These are phyloP conservation scores for Sthenelais limicola DNA, from an alignment of 2,888 invertebrate species.

Conservation along the genomic window DNA sequence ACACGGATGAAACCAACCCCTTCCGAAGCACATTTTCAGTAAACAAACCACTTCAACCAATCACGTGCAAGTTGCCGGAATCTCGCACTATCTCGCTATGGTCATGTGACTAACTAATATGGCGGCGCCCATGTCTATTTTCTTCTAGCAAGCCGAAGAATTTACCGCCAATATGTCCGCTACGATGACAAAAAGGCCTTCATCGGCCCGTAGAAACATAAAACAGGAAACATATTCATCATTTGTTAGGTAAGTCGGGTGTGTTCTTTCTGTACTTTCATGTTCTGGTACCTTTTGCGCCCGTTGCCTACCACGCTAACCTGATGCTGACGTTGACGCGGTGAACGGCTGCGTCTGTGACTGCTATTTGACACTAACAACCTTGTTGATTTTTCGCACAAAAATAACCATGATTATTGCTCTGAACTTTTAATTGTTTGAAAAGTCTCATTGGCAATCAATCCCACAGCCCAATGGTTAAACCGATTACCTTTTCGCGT, in stretches of 20 bases:
- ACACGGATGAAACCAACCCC: too few species aligned
- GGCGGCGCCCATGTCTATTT: constrained; percentile 23
- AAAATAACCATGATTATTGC: too few species aligned
- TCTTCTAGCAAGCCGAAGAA: neutral
- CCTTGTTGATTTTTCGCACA: too few species aligned
- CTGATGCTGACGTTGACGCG: constrained; percentile 15
- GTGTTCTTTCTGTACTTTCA: neutral
- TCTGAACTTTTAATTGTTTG: too few species aligned
- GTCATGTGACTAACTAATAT: constrained; percentile 29
- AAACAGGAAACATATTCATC: constrained; percentile 63
- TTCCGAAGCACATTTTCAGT: too few species aligned
- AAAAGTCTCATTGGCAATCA: too few species aligned
- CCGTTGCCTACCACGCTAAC: constrained; percentile 33
- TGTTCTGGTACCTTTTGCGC: neutral
- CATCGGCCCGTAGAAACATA: constrained; percentile 64
- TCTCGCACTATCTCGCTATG: neutral
- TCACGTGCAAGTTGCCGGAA: too few species aligned
- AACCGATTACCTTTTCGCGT: too few species aligned
- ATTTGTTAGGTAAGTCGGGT: constrained; percentile 61
- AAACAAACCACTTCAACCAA: too few species aligned
- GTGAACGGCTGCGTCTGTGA: neutral
- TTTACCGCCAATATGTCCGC: constrained; percentile 26
- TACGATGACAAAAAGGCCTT: constrained; percentile 58
- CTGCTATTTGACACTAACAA: too few species aligned
- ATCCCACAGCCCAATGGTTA: too few species aligned